Conservation (phyloP, 2,888 invertebrate genomes). For the Acanthosepion pharaonis region DNA sequence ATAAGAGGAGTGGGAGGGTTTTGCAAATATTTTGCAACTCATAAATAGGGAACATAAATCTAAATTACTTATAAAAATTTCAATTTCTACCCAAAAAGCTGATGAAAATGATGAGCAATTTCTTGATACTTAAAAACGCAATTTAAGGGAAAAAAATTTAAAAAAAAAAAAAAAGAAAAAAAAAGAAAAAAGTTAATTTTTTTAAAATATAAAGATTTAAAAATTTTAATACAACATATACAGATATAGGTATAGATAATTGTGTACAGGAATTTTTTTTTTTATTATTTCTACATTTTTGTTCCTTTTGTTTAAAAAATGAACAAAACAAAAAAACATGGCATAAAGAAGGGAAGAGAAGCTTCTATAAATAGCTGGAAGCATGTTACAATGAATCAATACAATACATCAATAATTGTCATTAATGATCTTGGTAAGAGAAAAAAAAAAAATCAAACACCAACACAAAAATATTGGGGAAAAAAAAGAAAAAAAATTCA, state of each 20-base stretch:
- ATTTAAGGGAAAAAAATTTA: neutral
- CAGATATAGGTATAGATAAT: neutral
- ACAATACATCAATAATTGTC: neutral
- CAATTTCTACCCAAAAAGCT: neutral
- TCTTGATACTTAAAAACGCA: neutral
- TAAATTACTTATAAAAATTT: no score
- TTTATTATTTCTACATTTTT: neutral
- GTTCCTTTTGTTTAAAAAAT: neutral
- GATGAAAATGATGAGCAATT: neutral
- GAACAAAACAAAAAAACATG: neutral
- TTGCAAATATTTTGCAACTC: no score
- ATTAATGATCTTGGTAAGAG: no score
- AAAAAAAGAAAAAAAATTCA: neutral
- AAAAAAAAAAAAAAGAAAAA: neutral
- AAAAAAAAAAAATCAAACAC: no score
- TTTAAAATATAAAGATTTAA: neutral
- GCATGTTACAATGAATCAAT: neutral
- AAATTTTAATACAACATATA: neutral
- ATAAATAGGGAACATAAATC: no score
- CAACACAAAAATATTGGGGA: no score
- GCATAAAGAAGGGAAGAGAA: no score
- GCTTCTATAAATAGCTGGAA: neutral
- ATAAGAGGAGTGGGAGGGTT: no score
- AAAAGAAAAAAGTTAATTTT: neutral
- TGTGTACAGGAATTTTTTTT: conserved; percentile 3